Evolutionary conservation across 64 coral and sea anemone species (phyloP), one percentile per base, ranked within the genome.

Genomic region (Montipora capricornis): DNA sequence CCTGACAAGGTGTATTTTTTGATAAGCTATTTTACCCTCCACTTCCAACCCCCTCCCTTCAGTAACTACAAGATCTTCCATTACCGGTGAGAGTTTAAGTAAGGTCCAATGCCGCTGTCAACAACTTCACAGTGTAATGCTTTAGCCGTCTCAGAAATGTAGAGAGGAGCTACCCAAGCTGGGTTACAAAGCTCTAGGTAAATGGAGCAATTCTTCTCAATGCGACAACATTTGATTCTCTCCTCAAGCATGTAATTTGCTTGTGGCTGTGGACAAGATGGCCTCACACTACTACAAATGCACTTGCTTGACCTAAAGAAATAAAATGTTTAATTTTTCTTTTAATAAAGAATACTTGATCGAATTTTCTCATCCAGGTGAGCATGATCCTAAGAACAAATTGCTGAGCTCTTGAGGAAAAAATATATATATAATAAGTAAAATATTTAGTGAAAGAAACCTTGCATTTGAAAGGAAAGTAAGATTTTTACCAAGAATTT

Each of bases 151-250:
- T 58, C 55, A 6, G 81, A 37, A 8, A 92, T 58, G 8, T 93
- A 71, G n/a, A 97, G 78, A 24, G 96, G 96, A 14, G 77, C 96
- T 48, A 97, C 80, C 96, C 96, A 97, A 58, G 93, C 96, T 29
- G 84, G 96, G 68, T 97, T 97, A 67, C 96, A 97, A 47, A 94
- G 77, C 57, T 75, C 82, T 51, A 9, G 5, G 64, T 68, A 73
- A 20, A 9, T 73, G 16, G 82, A 86, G 67, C 82, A 86, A 45
- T 86, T 86, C 46, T 69, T 86, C 51, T 70, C 64, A 70, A 73
- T 22, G 20, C 50, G 16, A 50, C 82, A 86, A 64, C 82, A 86
- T 70, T 73, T 44, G 45, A 71, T 47, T 73, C 82, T 67, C 19
- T 46, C 66, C 6, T 70, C 4, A 49, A n/a, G 37, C 62, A 73